Base-by-base conservation (phyloP, 2,888 invertebrate species). In the Coremacera marginata region DNA sequence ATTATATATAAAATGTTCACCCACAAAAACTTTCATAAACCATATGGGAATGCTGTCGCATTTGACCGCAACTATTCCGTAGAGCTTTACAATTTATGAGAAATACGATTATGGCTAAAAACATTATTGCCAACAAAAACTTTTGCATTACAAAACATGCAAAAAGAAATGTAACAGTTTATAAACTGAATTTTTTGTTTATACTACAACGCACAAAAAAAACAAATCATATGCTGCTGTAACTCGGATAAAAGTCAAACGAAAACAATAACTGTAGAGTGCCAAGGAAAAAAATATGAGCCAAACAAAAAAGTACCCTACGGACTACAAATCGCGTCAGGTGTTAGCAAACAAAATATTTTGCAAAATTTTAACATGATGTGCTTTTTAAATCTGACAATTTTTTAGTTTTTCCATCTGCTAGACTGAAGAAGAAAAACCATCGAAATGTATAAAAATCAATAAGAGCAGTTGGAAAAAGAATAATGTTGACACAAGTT, bases 301-400 rank as follows among this genome's bases (percentile, higher is more conserved):
- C 11, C 44, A 11, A 44, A 44, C 11, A 11, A 60, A 60, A 60
- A 60, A 19, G 27, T 37, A 37, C 67, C 44, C 67, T 8, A 44
- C 19, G 67, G 67, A 67, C 44, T 19, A 67, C 14, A 37, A 22
- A 67, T 19, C 37, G 22, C 34, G 67, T 7, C 67, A 67, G 11
- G 8, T 34, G 67, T 67, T 37, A 67, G 67, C 37, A 67, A 67
- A 67, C 67, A 67, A 67, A 67, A 67, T 67, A 22, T 67, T 67
- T 67, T 67, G 67, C 67, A 67, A 67, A 19, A 67, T 67, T 67
- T 67, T 67, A 44, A 67, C 67, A 44, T 67, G 44, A 19, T 44
- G 16, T 19, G n/a, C 65, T 37, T 65, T 65, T 65, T 37, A 19
- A 65, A 37, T 37, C n/a, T 19, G 37, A 31, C n/a, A 37, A 57